Base-by-base conservation (phyloP, 2,113 vertebrate species). In the Jaculus jaculus region DNA sequence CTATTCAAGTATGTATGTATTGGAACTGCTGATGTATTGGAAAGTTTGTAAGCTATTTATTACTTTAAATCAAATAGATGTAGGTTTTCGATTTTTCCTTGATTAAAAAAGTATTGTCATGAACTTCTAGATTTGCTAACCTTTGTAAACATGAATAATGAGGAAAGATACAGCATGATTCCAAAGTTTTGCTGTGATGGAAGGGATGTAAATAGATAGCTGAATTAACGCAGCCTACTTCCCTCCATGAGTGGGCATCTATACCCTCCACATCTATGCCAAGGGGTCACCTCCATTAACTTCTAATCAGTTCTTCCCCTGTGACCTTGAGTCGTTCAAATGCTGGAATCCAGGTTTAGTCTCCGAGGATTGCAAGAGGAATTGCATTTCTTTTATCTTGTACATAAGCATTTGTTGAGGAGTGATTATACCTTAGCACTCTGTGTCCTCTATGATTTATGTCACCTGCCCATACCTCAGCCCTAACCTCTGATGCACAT, bases 71-170 rank as follows among this genome's bases (percentile, higher is more conserved):
- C 11, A 54, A 71, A 89, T 42, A 26, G 28, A 60, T 87, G 6
- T 4, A 66, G 30, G 93, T 26, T 34, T 75, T 42, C 34, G 74
- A 24, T 77, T 87, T 79, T 42, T 42, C 16, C 47, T 37, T 80
- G 21, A 84, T 32, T 47, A 24, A 89, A 42, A 34, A 13, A 77
- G 18, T 79, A 65, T 60, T 68, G 5, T 32, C 69, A 51, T 85
- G 24, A 84, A 28, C 79, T 83, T 89, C 37, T 61, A 66, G 16
- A 47, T 82, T 32, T 95, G 4, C 79, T 89, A 58, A 84, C 3
- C 30, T 54, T 88, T 90, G 65, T 65, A 65, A 34, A 37, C 32
- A 51, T 30, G 21, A 13, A 34, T 87, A 65, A 54, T 65, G 6
- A 88, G 39, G 65, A 58, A 89, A 61, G 28, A 75, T 39, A 80